Evolutionary conservation across 2,797 vertebrate species (phyloP), one percentile per base, ranked within the genome.

Genomic region (Tachyglossus aculeatus): DNA sequence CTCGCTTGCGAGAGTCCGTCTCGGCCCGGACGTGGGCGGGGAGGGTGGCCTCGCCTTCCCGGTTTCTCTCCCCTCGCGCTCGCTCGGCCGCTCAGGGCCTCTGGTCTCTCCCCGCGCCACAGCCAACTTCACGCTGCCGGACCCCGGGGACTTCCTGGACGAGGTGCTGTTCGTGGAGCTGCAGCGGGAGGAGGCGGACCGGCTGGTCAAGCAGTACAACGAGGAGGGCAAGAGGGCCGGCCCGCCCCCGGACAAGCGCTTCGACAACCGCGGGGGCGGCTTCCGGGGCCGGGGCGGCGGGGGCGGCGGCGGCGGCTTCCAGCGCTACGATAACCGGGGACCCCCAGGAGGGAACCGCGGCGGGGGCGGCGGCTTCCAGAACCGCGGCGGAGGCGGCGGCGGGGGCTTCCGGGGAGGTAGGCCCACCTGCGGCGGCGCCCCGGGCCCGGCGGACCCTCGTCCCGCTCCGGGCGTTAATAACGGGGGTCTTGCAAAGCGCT

Each of bases 51-150:
- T 48, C 12, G 5, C n/a, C n/a, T n/a, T 12, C 52, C 65, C 37
- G 41, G 25, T 81, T 38, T 9, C 4, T 9, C 18, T 34, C 16
- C 43, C 7, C 27, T 38, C 16, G 8, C 37, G 34, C 27, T 40
- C 19, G 32, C 45, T 40, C 57, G 48, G 47, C 2, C 9, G 4
- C 18, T 31, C 31, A 7, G 16, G 6, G 21, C 48, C 40, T 74
- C 44, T 32, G n/a, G 9, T 25, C 32, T 3, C 40, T 3, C 10
- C 41, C 41, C 24, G 5, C 25, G 33, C 47, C 14, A 65, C 90
- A 98, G 96, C 96, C 85, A 98, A 98, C 91, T 98, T 94, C 82
- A 88, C 95, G 7, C 86, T 98, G 70, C 97, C 97, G 0, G 96
- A 96, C 22, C 80, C 90, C 4, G 96, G 96, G 5, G 97, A 98